Evolutionary conservation across 2,113 vertebrate genomes (phyloP).

Genomic region (Capra hircus): DNA sequence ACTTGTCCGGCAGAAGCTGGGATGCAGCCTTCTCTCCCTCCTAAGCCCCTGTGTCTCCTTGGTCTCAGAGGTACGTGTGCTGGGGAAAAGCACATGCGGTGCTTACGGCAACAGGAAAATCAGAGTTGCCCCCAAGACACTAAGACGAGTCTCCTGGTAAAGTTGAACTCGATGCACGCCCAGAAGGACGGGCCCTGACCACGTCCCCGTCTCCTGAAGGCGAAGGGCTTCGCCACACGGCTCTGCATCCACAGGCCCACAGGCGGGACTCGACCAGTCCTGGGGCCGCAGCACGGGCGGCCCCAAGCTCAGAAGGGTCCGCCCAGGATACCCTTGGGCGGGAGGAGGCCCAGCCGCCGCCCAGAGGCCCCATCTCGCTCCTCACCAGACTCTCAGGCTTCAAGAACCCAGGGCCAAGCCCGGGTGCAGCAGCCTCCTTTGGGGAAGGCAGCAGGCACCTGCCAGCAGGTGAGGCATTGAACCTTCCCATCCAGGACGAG

Average conservation of each 20-base stretch:
- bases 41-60: rapidly evolving
- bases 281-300: rapidly evolving
- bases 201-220: background rate
- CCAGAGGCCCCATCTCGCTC: background rate
- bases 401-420: rapidly evolving
- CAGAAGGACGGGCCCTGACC: background rate
- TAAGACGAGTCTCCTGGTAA: rapidly evolving
- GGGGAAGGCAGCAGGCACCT: background rate
- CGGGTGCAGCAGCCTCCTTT: rapidly evolving
- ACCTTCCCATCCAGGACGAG: too few species aligned
- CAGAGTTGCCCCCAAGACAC: rapidly evolving
- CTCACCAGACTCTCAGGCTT: rapidly evolving
- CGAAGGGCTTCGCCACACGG: background rate
- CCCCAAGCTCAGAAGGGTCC: rapidly evolving
- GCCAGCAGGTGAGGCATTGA: rapidly evolving
- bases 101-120: background rate
- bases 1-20: background rate
- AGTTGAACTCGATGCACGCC: rapidly evolving
- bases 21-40: rapidly evolving
- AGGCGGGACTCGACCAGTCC: rapidly evolving
- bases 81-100: rapidly evolving
- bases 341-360: too few species aligned
- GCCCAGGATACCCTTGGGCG: background rate
- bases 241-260: rapidly evolving
- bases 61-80: background rate